Conservation (phyloP, 2,797 vertebrate genomes). For the Aldrovandia affinis region DNA sequence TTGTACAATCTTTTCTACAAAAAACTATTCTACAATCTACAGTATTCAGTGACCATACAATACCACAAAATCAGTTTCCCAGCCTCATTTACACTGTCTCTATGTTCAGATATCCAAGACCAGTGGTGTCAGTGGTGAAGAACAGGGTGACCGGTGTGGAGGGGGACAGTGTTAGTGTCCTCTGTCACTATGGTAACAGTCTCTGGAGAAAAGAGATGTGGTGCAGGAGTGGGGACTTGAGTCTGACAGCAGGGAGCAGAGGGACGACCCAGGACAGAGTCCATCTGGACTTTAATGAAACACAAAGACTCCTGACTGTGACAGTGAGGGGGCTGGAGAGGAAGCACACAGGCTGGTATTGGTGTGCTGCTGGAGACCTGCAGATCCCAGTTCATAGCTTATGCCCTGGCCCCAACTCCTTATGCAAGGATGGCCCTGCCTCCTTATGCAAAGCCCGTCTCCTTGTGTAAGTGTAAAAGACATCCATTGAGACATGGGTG, state of each 20-base stretch:
- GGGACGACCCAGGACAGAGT: background rate
- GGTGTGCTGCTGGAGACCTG: conserved; percentile 33
- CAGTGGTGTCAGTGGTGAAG: conserved; percentile 36
- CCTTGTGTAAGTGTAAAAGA: too few species aligned
- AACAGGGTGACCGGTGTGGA: conserved; percentile 28
- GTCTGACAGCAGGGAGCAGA: background rate
- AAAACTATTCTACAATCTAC: too few species aligned
- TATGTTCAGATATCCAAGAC: conserved; percentile 18
- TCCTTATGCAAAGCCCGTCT: too few species aligned
- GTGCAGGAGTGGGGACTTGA: conserved; percentile 39
- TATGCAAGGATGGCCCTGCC: too few species aligned
- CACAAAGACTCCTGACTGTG: too few species aligned
- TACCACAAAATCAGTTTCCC: too few species aligned
- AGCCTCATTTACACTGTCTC: background rate
- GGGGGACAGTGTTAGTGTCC: background rate
- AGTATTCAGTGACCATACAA: too few species aligned
- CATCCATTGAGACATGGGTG: too few species aligned
- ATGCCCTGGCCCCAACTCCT: too few species aligned
- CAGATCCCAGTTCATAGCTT: conserved; percentile 47
- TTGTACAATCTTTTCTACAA: too few species aligned
- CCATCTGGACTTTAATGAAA: conserved; percentile 3
- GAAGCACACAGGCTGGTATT: conserved; percentile 1
- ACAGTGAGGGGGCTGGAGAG: too few species aligned
- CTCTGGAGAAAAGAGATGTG: background rate
- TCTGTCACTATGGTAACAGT: background rate